Percentiles rank a stretch among this genome's conserved stretches.
phyloP scores from a whole-genome alignment of 35 echinoderm and acorn worm genomes.

The Eucidaris tribuloides region DNA sequence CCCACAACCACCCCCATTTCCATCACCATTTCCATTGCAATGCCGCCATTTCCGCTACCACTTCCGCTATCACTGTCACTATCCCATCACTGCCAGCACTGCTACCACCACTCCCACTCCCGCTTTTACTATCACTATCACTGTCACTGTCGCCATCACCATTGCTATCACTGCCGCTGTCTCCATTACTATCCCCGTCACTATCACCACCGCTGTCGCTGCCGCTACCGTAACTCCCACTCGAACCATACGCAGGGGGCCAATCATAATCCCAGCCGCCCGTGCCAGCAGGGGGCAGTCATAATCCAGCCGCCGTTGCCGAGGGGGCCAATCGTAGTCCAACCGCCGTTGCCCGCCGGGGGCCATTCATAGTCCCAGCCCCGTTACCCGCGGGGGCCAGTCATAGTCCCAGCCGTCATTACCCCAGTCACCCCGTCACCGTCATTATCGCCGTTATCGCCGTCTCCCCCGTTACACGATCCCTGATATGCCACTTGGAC shows the following conservation, averaged over 20 bases:
- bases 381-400: background rate
- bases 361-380: background rate
- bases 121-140: background rate
- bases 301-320: background rate
- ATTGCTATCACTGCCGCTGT: background rate
- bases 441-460: background rate
- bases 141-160: background rate
- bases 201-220: background rate
- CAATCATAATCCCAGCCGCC: background rate
- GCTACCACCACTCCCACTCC: background rate
- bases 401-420: background rate
- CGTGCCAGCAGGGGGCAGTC: background rate
- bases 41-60: background rate
- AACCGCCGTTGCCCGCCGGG: background rate
- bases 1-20: background rate
- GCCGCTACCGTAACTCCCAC: background rate
- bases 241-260: background rate
- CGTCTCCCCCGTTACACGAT: background rate
- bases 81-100: background rate
- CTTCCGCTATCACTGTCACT: background rate
- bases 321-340: background rate
- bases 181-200: background rate
- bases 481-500: too few species aligned
- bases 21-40: background rate
- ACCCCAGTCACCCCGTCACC: background rate